Evolutionary conservation across 2,797 vertebrate species (phyloP).

Genomic region (Cirrhinus molitorella): DNA sequence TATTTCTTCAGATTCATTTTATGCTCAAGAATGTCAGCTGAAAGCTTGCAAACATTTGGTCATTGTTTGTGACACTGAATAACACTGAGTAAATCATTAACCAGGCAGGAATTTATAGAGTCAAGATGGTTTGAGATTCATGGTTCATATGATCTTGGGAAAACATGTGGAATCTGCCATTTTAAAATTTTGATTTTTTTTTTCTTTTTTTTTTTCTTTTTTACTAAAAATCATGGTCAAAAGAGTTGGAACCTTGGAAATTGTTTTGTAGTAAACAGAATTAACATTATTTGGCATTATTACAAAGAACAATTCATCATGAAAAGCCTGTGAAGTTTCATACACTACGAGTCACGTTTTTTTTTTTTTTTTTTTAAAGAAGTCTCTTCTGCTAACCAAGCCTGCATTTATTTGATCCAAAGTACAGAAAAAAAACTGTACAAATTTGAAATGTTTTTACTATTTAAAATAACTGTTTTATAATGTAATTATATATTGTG

Average conservation of each 20-base stretch:
- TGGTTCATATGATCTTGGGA: neutral
- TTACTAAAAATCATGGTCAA: neutral
- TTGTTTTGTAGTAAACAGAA: neutral
- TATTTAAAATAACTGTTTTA: too few species aligned
- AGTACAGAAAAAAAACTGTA: too few species aligned
- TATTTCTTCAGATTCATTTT: neutral
- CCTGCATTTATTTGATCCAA: too few species aligned
- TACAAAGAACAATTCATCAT: neutral
- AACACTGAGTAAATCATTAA: conserved; percentile 17
- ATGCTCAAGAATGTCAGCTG: conserved; percentile 5
- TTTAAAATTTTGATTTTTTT: neutral
- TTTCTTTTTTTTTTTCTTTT: too few species aligned
- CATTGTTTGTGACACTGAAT: neutral
- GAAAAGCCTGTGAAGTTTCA: neutral
- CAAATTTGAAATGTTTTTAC: too few species aligned
- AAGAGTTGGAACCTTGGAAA: neutral
- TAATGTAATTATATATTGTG: too few species aligned
- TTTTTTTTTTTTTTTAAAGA: too few species aligned
- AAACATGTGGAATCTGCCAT: neutral
- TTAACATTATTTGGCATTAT: neutral
- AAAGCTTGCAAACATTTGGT: neutral
- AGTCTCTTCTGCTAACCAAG: too few species aligned
- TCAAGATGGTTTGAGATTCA: neutral
- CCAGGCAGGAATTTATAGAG: conserved; percentile 6
- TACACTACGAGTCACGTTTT: too few species aligned